A percentile compares a stretch with the other conserved stretches of the same genome.
These are phyloP conservation scores for Chrysina gloriosa DNA, from an alignment of 2,888 invertebrate genomes.

Conservation along the genomic window DNA sequence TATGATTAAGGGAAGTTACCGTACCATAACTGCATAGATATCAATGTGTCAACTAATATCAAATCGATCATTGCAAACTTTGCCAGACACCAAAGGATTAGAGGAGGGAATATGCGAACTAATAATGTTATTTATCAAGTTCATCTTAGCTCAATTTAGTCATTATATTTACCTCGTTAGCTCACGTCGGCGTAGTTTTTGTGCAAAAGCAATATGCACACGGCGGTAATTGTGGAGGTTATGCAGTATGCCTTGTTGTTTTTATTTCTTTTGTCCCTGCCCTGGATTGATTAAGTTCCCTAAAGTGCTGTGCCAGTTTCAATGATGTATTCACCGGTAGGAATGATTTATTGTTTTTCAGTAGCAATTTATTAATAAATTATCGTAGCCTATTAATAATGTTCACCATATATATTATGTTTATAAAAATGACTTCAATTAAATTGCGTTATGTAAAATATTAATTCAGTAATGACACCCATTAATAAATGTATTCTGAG, in stretches of 20 bases:
- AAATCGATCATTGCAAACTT: no score
- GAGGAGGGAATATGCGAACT: no score
- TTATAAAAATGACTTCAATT: slow-evolving; percentile 11
- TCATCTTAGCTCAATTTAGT: background rate
- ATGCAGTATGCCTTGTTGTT: slow-evolving; percentile 1
- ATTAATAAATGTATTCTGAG: background rate
- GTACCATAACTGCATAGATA: no score
- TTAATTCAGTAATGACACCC: slow-evolving; percentile 8
- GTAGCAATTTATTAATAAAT: slow-evolving; percentile 34
- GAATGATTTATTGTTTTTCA: slow-evolving; percentile 30
- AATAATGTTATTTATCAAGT: no score
- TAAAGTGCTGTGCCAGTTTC: slow-evolving; percentile 24
- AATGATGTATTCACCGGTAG: slow-evolving; percentile 19
- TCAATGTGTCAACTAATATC: no score
- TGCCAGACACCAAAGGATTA: no score
- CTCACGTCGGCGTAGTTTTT: background rate
- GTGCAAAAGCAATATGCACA: background rate
- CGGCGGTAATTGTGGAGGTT: background rate
- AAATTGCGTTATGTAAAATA: slow-evolving; percentile 13
- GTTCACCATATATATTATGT: background rate
- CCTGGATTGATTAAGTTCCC: slow-evolving; percentile 16
- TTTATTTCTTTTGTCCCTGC: slow-evolving; percentile 1
- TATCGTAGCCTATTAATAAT: slow-evolving; percentile 23
- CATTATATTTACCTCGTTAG: background rate
- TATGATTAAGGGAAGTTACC: no score